A percentile compares a stretch with the other conserved stretches of the same genome.
These are phyloP conservation scores for Bradypus variegatus DNA, from an alignment of 2,797 vertebrate genomes.

Conservation along the genomic window DNA sequence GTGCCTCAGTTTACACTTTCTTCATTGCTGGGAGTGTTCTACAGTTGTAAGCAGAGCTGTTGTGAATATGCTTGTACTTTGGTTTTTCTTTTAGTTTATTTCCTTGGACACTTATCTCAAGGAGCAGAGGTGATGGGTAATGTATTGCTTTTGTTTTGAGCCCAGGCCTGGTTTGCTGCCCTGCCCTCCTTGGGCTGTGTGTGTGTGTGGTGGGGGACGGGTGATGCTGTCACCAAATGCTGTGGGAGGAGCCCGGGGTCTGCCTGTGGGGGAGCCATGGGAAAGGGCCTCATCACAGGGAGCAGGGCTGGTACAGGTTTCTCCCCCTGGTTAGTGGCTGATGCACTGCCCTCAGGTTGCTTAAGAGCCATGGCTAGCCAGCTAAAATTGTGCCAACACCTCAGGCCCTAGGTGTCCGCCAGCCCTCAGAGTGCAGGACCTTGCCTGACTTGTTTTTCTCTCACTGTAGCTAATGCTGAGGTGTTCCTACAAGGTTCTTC, in stretches of 20 bases:
- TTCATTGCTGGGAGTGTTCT: not conserved
- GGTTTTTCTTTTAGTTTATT: conserved; percentile 30
- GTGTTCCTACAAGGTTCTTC: conserved; percentile 19
- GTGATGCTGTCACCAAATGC: not conserved
- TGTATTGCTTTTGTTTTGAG: conserved; percentile 40
- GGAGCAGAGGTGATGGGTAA: conserved; percentile 33
- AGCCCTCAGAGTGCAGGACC: not conserved
- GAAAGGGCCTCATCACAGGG: not conserved
- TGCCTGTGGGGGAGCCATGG: not conserved
- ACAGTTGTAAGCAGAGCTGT: conserved; percentile 14
- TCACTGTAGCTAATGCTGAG: not conserved
- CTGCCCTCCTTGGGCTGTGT: not conserved
- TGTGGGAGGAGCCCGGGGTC: not conserved
- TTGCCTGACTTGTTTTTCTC: conserved; percentile 45
- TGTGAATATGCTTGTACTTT: conserved; percentile 49
- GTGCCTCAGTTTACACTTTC: not conserved
- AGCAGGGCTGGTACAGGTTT: not conserved
- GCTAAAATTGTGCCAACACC: not conserved
- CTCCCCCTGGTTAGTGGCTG: not conserved
- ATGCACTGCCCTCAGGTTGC: not conserved
- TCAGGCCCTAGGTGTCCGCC: no score
- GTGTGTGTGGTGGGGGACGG: not conserved
- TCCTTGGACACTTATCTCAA: conserved; percentile 43
- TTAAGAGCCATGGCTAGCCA: not conserved
- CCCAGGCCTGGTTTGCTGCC: not conserved